These are phyloP conservation scores for Vicugna pacos DNA, from an alignment of 2,113 vertebrate genomes.

Conservation along the genomic window DNA sequence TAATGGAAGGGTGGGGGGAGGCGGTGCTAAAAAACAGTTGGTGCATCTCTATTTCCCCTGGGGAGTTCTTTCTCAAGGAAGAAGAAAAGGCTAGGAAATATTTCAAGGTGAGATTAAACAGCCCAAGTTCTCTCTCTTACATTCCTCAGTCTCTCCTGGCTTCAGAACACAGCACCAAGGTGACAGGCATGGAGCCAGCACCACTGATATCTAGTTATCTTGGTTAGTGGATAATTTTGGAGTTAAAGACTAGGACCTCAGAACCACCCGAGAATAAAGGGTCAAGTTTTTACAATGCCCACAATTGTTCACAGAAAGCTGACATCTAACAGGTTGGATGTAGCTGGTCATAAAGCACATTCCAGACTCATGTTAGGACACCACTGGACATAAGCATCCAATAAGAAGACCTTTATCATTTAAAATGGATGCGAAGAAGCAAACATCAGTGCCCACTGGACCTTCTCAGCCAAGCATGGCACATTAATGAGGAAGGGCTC, in stretches of 20 bases:
- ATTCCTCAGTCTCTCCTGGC: not conserved
- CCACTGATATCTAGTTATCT: not conserved
- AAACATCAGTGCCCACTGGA: not conserved
- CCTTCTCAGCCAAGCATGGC: not conserved
- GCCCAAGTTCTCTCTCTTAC: not conserved
- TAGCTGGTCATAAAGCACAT: not conserved
- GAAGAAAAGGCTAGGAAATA: not conserved
- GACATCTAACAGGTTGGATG: not conserved
- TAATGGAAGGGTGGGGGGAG: fast-evolving
- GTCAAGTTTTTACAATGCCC: not conserved
- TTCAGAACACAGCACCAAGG: not conserved
- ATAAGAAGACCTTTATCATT: not conserved
- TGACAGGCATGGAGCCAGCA: not conserved
- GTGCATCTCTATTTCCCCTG: not conserved
- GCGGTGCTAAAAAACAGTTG: not conserved
- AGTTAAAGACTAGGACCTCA: not conserved
- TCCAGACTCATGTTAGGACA: not conserved
- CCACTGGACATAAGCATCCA: not conserved
- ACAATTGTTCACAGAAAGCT: not conserved
- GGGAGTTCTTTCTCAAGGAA: not conserved
- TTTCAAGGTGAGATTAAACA: not conserved
- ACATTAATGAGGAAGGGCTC: not conserved
- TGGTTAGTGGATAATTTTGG: not conserved
- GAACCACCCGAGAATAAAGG: not conserved
- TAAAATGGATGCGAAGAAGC: not conserved